Evolutionary conservation across 2,797 vertebrate species (phyloP).

Genomic region (Vultur gryphus): DNA sequence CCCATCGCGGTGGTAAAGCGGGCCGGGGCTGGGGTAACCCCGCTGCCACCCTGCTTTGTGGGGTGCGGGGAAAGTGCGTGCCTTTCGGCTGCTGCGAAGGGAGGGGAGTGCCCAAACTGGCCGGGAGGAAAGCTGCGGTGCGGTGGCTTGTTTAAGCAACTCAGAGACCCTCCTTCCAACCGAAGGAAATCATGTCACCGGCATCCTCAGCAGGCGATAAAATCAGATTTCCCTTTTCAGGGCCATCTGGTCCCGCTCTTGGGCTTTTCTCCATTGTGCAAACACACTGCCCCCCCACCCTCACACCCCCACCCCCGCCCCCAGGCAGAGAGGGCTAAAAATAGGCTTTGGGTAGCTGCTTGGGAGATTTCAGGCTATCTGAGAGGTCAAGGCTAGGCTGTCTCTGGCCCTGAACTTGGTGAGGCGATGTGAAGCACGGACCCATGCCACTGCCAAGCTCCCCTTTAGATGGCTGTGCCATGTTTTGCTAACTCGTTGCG

Average conservation of each 20-base stretch:
- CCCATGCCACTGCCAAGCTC: not conserved
- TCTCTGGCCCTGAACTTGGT: slow-evolving; percentile 4
- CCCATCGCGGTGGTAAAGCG: not conserved
- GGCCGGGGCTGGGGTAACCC: not conserved
- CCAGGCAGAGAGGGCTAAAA: slow-evolving; percentile 25
- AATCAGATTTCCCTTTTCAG: slow-evolving; percentile 63
- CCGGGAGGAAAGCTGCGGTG: not conserved
- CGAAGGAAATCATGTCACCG: slow-evolving; percentile 43
- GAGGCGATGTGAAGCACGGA: not conserved
- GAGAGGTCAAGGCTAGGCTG: slow-evolving; percentile 26
- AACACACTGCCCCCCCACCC: not conserved
- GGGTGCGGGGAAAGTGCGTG: not conserved
- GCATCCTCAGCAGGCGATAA: slow-evolving; percentile 44
- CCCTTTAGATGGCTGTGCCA: not conserved
- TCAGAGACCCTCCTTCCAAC: slow-evolving; percentile 24
- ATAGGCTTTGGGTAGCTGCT: slow-evolving; percentile 42
- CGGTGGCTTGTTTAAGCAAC: not conserved
- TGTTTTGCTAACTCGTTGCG: not conserved
- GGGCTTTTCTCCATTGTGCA: slow-evolving; percentile 52
- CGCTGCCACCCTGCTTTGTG: not conserved
- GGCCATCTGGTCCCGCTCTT: not conserved
- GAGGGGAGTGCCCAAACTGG: not conserved
- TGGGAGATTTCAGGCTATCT: slow-evolving; percentile 12
- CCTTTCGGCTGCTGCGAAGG: not conserved
- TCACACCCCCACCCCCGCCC: too few species aligned